Evolutionary conservation across 2,797 vertebrate species (phyloP), one percentile per base, ranked within the genome.

Genomic region (Anas georgica): DNA sequence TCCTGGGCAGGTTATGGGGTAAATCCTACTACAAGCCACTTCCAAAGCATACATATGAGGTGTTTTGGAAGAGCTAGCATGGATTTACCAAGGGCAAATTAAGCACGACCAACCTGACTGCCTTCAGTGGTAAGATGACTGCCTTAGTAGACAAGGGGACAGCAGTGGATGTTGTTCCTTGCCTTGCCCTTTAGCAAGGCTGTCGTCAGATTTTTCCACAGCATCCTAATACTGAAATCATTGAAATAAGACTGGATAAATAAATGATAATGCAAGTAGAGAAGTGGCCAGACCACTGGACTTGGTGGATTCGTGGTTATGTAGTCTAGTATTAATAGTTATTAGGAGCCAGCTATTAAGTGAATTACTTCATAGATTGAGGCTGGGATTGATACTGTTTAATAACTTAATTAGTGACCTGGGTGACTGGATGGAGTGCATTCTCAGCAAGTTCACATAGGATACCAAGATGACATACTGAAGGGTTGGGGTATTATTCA

Each of bases 211-310:
- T 48, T 86, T 22, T 79, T 31, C 28, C 8, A 7, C 2, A 45
- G 37, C 62, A 50, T 11, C 28, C 18, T 79, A 54, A 26, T 0
- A 79, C 33, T 7, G 22, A 54, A 94, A 79, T 2, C 56, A 26
- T 8, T 1, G 3, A 66, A 35, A 10, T 18, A 78, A 48, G 52
- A 52, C 29, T 50, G 21, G 28, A 68, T 67, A 84, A 74, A 7
- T 20, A 23, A 23, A 64, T 29, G 9, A 52, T 58, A 68, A 39
- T 1, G 12, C 13, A 84, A 2, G 2, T 7, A 64, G 62, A 45
- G 43, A 63, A 63, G 0, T 25, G 54, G 4, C 2, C 26, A 9
- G 48, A 70, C 20, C 15, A 29, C 1, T 62, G 29, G 29, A 66
- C n/a, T 60, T 45, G 3, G 35, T 59, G n/a, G 20, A 76, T 73